Evolutionary conservation across 2,888 invertebrate genomes (phyloP), one percentile per base, ranked within the genome.

Genomic region (Blastobasis lacticolella): DNA sequence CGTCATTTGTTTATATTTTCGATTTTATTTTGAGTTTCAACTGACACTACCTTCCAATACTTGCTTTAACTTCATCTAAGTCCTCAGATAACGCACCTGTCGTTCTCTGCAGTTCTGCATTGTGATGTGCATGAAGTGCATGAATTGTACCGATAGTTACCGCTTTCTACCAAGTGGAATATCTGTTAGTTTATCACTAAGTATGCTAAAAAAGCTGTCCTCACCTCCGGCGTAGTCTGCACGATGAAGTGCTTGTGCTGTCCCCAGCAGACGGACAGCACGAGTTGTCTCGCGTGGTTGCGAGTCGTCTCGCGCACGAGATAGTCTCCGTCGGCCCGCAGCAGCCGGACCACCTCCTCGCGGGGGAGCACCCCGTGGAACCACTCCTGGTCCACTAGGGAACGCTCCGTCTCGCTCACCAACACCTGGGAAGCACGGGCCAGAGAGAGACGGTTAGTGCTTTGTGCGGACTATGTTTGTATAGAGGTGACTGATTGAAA

Each of bases 211-310:
- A 23, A 23, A 23, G 23, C 23, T 23, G 23, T 23, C 23, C 79
- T 79, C 78, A 96, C 96, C 90, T 97, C 97, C 5, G 93, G 91
- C 4, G 96, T 95, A 10, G 95, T 97, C 89, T 98, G 98, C 54
- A 98, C 97, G 64, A 98, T 98, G 76, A 98, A 98, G 87, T 98
- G 98, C 75, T 97, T 97, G 70, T 97, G 97, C 23, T 97, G 96
- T 54, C 96, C 95, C 97, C 98, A 98, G 77, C 95, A 96, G 1
- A 97, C 97, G 9, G 97, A 97, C 46, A 98, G 86, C 54, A 98
- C 98, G 47, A 96, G 94, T 84, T 97, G 97, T 61, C 95, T 92
- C 71, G 96, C 96, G 69, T 96, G 96, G 69, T 97, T 96, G 69
- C 96, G 90, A 55, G 93, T 96, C 1, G 97, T 97, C 87, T 98